Percentiles rank a stretch among this genome's conserved stretches.
Conservation (phyloP, 2,113 vertebrate genomes). For the Tiliqua scincoides region DNA sequence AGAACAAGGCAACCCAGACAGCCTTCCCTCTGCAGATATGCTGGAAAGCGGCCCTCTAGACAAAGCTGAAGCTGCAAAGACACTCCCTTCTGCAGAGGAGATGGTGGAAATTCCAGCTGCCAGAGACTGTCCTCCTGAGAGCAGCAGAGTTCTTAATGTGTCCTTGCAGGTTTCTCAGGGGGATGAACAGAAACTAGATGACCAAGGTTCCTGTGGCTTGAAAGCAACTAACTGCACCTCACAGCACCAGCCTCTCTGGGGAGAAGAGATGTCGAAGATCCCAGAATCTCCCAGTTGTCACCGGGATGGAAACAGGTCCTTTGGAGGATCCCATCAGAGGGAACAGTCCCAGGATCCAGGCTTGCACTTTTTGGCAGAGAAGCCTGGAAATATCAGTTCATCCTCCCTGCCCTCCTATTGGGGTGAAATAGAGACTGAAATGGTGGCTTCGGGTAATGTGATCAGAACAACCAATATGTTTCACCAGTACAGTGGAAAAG, state of each 20-base stretch:
- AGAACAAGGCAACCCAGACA: background rate
- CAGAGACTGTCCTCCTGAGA: background rate
- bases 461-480: background rate
- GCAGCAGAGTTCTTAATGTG: too few species aligned
- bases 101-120: background rate
- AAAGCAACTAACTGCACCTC: too few species aligned
- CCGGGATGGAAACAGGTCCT: background rate
- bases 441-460: background rate
- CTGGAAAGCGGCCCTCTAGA: background rate
- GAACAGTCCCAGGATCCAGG: background rate
- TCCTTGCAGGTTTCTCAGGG: background rate
- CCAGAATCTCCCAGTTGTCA: background rate
- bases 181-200: background rate
- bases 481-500: background rate
- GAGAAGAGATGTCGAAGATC: constrained; percentile 14
- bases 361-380: too few species aligned
- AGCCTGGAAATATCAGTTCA: too few species aligned
- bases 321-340: background rate
- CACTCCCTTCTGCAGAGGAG: background rate
- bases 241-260: background rate
- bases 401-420: background rate
- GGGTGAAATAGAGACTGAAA: background rate
- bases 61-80: background rate
- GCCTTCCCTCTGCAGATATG: background rate
- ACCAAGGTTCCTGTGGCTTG: background rate